phyloP scores from a whole-genome alignment of 2,113 vertebrate genomes.

The Fregetta grallaria region DNA sequence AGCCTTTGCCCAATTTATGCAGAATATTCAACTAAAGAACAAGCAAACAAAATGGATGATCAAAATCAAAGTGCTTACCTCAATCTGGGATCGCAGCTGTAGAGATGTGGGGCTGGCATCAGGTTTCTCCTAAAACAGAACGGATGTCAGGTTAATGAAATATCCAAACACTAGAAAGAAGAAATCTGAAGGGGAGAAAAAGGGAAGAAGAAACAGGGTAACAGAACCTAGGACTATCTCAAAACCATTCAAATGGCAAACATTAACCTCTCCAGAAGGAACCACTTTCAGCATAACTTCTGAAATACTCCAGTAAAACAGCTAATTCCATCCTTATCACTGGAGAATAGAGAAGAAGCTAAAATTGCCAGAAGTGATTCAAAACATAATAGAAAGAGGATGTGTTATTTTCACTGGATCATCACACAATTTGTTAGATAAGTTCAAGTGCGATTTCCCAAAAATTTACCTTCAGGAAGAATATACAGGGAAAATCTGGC shows the following conservation, averaged over 20 bases:
- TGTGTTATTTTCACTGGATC: background rate
- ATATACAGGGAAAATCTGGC: background rate
- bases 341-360: background rate
- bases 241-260: background rate
- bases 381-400: background rate
- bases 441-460: background rate
- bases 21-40: slow-evolving; percentile 21
- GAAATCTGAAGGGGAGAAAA: background rate
- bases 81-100: slow-evolving; percentile 90
- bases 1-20: background rate
- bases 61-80: slow-evolving; percentile 78
- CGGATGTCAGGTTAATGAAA: slow-evolving; percentile 64
- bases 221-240: background rate
- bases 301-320: background rate
- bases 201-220: background rate
- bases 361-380: background rate
- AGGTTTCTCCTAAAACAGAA: slow-evolving; percentile 89
- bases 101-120: slow-evolving; percentile 84
- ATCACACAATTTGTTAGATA: background rate
- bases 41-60: slow-evolving; percentile 30
- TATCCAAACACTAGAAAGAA: slow-evolving; percentile 39
- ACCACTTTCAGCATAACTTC: background rate
- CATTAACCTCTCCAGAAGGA: background rate
- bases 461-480: background rate
- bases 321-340: background rate